Evolutionary conservation across 2,888 invertebrate species (phyloP).

Genomic region (Hololepta plana): DNA sequence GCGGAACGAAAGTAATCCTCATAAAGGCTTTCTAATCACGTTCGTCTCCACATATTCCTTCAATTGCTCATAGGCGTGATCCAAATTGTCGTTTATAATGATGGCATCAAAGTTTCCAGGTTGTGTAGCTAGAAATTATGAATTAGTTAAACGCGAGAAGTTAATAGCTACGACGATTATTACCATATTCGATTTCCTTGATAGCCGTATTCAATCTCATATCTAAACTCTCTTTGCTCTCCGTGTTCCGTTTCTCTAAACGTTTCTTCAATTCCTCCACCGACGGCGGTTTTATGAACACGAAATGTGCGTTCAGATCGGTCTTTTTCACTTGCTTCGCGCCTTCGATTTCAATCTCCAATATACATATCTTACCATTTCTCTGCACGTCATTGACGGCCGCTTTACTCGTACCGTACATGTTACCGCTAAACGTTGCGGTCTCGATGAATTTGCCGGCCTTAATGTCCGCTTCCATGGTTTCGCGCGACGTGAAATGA

Average conservation of each 20-base stretch:
- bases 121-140: constrained; percentile 27
- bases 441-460: constrained; percentile 80
- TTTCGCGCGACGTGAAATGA: constrained; percentile 61
- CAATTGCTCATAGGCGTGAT: constrained; percentile 59
- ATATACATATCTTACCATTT: constrained; percentile 41
- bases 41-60: constrained; percentile 43
- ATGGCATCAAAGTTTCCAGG: constrained; percentile 70
- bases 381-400: constrained; percentile 67
- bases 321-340: constrained; percentile 46
- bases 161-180: constrained; percentile 8
- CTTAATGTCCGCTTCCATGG: constrained; percentile 58
- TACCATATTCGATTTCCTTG: constrained; percentile 72
- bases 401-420: constrained; percentile 88
- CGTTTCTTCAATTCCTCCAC: constrained; percentile 57
- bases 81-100: constrained; percentile 66
- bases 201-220: constrained; percentile 61
- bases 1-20: neutral
- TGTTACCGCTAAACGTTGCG: constrained; percentile 82
- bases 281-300: constrained; percentile 89
- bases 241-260: constrained; percentile 65
- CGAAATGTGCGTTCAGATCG: constrained; percentile 62
- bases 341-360: constrained; percentile 16
- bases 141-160: constrained; percentile 2
- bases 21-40: constrained; percentile 22
- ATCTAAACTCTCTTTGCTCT: constrained; percentile 69